Conservation (phyloP, 1,140 invertebrate species). For the Drosophila kepulauana region DNA sequence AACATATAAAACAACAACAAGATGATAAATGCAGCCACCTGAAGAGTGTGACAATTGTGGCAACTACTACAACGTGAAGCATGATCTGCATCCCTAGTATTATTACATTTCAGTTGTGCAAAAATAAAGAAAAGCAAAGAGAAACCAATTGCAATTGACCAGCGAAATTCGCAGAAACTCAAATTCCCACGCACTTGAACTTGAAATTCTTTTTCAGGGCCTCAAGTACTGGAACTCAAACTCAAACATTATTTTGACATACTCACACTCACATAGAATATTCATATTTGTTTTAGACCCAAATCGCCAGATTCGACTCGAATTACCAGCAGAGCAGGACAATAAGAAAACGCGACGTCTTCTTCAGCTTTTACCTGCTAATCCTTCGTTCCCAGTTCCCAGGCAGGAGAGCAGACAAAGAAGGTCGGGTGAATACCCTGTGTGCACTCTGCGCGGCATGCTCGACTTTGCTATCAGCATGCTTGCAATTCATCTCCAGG, state of each 20-base stretch:
- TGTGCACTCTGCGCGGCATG: conserved; percentile 47
- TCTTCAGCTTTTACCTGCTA: conserved; percentile 68
- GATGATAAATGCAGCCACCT: conserved; percentile 69
- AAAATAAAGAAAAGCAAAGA: too few species aligned
- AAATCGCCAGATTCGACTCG: conserved; percentile 47
- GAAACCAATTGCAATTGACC: not conserved
- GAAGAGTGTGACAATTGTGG: conserved; percentile 54
- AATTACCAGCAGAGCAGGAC: conserved; percentile 55
- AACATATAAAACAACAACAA: not conserved
- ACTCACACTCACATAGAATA: conserved; percentile 19
- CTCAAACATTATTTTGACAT: conserved; percentile 60
- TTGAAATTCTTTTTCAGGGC: conserved; percentile 61
- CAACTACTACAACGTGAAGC: not conserved
- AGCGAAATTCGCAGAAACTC: conserved; percentile 64
- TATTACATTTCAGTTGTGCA: not conserved
- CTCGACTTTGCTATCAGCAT: conserved; percentile 41
- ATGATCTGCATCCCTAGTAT: not conserved
- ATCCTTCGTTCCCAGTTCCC: conserved; percentile 35
- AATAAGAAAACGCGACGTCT: not conserved
- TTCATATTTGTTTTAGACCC: conserved; percentile 36
- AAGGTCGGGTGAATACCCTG: conserved; percentile 57
- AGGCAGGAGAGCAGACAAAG: not conserved
- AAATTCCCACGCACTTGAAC: conserved; percentile 80
- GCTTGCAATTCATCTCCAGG: not conserved
- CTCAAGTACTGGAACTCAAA: too few species aligned